phyloP scores from a whole-genome alignment of 1,140 invertebrate species.

The Vollenhovia emeryi region DNA sequence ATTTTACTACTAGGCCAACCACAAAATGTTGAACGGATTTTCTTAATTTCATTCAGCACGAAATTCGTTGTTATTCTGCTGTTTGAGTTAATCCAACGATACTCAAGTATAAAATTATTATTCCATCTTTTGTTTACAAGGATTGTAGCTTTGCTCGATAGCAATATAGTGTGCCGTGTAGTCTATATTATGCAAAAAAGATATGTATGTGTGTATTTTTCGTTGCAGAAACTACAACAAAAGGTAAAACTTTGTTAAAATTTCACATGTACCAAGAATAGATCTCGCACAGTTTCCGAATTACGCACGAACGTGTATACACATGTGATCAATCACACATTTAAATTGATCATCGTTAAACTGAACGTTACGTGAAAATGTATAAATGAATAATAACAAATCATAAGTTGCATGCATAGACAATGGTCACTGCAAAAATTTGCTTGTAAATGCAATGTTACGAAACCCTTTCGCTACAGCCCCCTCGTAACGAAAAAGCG shows the following conservation, averaged over 20 bases:
- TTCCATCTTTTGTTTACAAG: slow-evolving; percentile 62
- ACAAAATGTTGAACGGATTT: slow-evolving; percentile 53
- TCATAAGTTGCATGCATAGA: slow-evolving; percentile 35
- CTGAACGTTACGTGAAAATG: background rate
- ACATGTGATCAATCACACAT: background rate
- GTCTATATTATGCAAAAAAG: background rate
- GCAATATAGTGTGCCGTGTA: background rate
- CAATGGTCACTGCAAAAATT: slow-evolving; percentile 64
- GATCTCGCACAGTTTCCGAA: slow-evolving; percentile 5
- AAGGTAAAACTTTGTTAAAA: slow-evolving; percentile 46
- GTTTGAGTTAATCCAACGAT: background rate
- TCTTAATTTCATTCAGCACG: slow-evolving; percentile 53
- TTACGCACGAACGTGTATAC: background rate
- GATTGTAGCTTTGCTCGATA: background rate
- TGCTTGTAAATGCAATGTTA: slow-evolving; percentile 67
- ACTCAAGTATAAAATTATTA: slow-evolving; percentile 19
- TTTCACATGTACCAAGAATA: slow-evolving; percentile 30
- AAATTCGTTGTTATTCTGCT: slow-evolving; percentile 73
- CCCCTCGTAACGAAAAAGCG: background rate
- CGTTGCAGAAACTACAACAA: slow-evolving; percentile 23
- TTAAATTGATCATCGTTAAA: background rate
- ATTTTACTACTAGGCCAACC: slow-evolving; percentile 68
- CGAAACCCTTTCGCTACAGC: background rate
- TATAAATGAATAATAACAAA: slow-evolving; percentile 35
- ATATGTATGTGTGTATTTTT: background rate